Base-by-base conservation (phyloP, 2,888 invertebrate species). In the Epirrhoe tristata region DNA sequence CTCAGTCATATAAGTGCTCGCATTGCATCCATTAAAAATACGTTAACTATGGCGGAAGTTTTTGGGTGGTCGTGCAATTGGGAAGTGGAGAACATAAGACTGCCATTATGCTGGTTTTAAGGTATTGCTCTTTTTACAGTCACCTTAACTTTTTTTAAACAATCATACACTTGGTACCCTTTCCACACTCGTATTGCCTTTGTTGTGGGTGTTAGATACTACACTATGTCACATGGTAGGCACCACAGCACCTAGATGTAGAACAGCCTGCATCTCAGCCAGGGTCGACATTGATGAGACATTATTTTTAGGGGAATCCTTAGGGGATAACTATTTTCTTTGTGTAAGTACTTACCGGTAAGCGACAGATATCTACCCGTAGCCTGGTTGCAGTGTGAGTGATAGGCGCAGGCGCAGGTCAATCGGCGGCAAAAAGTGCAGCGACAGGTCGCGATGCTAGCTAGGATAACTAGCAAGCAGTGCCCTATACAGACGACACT, bases 391-490 rank as follows among this genome's bases (percentile, higher is more conserved):
- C 16, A 7, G 5, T 56, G 63, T 57, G 34, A 32, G 5, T 8
- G 10, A 16, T 16, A 57, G 55, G 65, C 65, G 73, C 46, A 17
- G 59, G 31, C 54, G 67, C 63, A 74, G 76, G 74, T 77, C 78
- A 74, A 63, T 71, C 70, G 71, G 72, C 67, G 63, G 67, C 68
- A 70, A 72, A 68, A 68, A 72, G 66, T 8, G 60, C 67, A 69
- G 50, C 50, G 70, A 70, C 68, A 63, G 66, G 61, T 69, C 70
- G 72, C 66, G 66, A 66, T 69, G 63, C 61, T 69, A 71, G 14
- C 5, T 16, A 7, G 67, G 60, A 67, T 76, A 78, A 76, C 67
- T 73, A 66, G 73, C 72, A 14, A 56, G 54, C 17, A 50, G 69
- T 3, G 3, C 24, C 68, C 31, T 7, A 16, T 58, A 46, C 63